These are phyloP conservation scores for Tangara arthus DNA, from an alignment of 2,797 vertebrate species.

Conservation along the genomic window DNA sequence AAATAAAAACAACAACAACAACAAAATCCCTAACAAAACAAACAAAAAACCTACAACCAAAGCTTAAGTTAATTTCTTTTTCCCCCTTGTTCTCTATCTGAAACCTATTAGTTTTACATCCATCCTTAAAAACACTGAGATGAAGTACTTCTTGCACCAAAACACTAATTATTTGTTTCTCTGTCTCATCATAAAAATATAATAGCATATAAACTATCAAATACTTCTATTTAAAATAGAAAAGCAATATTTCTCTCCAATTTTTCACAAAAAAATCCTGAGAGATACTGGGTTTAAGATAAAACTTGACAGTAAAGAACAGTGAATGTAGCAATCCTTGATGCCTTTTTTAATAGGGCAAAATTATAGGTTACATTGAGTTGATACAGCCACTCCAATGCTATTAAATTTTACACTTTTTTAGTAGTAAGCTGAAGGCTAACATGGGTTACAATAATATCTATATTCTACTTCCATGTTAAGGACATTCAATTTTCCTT, in stretches of 20 bases:
- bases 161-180: neutral
- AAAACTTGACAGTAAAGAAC: neutral
- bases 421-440: neutral
- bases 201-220: neutral
- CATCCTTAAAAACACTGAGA: neutral
- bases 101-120: neutral
- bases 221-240: neutral
- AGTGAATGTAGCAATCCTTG: neutral
- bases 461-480: neutral
- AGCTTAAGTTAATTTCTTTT: neutral
- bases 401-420: neutral
- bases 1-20: neutral
- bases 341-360: neutral
- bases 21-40: neutral
- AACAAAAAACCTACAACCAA: neutral
- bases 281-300: neutral
- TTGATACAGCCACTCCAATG: neutral
- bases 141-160: neutral
- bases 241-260: neutral
- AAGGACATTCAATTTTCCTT: neutral
- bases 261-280: neutral
- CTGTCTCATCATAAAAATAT: neutral
- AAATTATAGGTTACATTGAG: rapidly evolving
- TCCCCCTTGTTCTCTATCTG: neutral
- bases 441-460: neutral